Evolutionary conservation across 2,113 vertebrate genomes (phyloP).

Genomic region (Scophthalmus maximus): DNA sequence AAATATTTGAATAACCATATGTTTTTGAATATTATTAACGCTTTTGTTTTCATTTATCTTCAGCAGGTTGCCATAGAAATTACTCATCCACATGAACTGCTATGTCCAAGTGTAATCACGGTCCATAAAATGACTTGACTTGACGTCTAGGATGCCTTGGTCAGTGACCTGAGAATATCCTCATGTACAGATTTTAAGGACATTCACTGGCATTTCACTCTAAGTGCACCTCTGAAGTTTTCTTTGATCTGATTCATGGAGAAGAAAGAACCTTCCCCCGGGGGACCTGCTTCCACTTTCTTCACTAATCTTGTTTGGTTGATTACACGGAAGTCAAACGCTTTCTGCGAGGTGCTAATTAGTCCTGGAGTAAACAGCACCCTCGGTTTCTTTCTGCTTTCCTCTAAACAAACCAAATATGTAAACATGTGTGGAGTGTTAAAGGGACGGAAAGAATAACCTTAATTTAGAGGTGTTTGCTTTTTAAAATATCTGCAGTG

Average conservation of each 20-base stretch:
- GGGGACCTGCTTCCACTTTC: conserved; percentile 49
- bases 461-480: background rate
- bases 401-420: conserved; percentile 26
- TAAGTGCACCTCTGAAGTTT: conserved; percentile 45
- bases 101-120: conserved; percentile 13
- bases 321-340: conserved; percentile 66
- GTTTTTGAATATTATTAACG: no score
- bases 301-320: conserved; percentile 69
- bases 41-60: background rate
- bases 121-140: conserved; percentile 9
- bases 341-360: conserved; percentile 68
- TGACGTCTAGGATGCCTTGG: background rate
- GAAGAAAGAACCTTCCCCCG: conserved; percentile 38
- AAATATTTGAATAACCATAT: no score
- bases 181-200: conserved; percentile 23
- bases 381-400: conserved; percentile 38
- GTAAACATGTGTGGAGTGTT: conserved; percentile 20
- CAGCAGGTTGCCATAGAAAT: background rate
- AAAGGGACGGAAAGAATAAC: conserved; percentile 2
- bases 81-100: conserved; percentile 18
- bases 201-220: conserved; percentile 22
- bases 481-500: background rate
- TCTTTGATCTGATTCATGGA: conserved; percentile 54
- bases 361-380: conserved; percentile 59
- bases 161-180: conserved; percentile 22